Conservation (phyloP, 2,797 vertebrate genomes). For the Sphenodon punctatus region DNA sequence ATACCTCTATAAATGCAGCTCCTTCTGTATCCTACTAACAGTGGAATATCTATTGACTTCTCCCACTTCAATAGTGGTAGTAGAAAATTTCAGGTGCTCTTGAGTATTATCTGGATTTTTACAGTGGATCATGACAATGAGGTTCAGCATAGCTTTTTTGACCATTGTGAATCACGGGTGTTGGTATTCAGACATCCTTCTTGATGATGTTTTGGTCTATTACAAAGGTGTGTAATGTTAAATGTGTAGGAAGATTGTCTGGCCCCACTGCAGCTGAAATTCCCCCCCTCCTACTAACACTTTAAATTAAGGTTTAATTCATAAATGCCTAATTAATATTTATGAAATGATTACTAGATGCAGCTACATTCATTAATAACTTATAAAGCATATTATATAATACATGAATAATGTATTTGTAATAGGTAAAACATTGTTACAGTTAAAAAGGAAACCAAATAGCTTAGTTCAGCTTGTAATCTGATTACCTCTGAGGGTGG, state of each 20-base stretch:
- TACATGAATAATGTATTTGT: conserved; percentile 8
- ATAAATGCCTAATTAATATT: background rate
- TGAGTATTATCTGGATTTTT: background rate
- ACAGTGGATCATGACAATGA: background rate
- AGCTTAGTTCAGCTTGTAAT: background rate
- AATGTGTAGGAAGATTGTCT: background rate
- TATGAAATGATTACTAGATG: background rate
- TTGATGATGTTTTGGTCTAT: background rate
- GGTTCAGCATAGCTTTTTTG: background rate
- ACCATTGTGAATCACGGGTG: background rate
- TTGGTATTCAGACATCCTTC: background rate
- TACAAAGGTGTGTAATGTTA: background rate
- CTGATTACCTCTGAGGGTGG: background rate
- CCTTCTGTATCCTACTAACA: too few relatives aligned
- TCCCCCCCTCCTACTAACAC: background rate
- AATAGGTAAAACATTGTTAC: background rate
- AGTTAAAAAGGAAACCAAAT: background rate
- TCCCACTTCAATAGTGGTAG: background rate
- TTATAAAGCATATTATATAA: background rate
- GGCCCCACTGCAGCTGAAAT: background rate
- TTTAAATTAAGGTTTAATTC: background rate
- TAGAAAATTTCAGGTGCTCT: background rate
- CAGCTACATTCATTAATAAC: conserved; percentile 1
- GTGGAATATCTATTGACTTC: background rate
- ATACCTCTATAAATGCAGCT: too few relatives aligned